Conservation (phyloP, 92 coral and sea anemone genomes). For the Phymanthus crucifer region DNA sequence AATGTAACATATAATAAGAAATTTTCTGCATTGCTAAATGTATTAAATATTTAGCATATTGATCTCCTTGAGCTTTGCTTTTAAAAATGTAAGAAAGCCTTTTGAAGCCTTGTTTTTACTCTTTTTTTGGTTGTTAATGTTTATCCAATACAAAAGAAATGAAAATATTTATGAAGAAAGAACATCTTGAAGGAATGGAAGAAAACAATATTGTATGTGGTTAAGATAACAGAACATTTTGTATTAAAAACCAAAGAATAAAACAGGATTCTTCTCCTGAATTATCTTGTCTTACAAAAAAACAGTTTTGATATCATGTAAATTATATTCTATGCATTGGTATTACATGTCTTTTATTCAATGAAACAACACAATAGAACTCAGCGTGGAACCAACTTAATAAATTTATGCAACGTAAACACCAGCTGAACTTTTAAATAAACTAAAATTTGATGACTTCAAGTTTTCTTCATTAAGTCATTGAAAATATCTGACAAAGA, state of each 20-base stretch:
- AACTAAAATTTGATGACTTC: not conserved
- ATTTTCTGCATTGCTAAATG: not conserved
- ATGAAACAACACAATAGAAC: not conserved
- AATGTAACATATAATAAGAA: not conserved
- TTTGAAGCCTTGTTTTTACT: not conserved
- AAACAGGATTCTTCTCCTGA: not conserved
- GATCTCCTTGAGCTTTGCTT: not conserved
- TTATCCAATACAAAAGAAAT: not conserved
- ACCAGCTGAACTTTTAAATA: not conserved
- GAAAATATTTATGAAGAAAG: not conserved
- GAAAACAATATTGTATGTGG: not conserved
- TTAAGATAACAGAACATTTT: not conserved
- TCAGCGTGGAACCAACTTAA: not conserved
- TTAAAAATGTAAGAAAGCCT: not conserved
- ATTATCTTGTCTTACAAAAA: too few relatives aligned
- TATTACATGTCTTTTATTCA: not conserved
- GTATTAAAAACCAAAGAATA: not conserved
- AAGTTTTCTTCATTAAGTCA: not conserved
- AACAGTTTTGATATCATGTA: too few relatives aligned
- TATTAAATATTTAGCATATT: not conserved
- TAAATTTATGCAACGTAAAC: constrained; percentile 37
- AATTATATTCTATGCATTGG: too few relatives aligned
- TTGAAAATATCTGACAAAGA: not conserved
- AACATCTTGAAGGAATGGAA: not conserved
- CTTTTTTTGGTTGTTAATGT: not conserved